Base-by-base conservation (phyloP, 2,113 vertebrate genomes). In the Cheirogaleus medius region DNA sequence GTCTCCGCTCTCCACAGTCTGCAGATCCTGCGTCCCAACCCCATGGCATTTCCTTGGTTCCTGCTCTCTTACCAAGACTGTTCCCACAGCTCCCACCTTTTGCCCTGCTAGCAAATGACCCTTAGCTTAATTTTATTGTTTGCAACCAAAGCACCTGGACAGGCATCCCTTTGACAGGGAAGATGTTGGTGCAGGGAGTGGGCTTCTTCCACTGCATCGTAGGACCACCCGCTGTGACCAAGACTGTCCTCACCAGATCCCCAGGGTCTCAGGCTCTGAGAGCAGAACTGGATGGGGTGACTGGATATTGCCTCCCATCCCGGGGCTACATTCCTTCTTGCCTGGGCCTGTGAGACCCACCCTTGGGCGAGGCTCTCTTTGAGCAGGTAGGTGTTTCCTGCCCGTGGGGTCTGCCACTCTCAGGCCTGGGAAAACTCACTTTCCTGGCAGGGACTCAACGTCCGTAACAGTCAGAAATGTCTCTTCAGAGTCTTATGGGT, bases 361-460 rank as follows among this genome's bases (percentile, higher is more conserved):
- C 90, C 73, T 25, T 29, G 49, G 37, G 56, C 69, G 54, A 88
- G 68, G 92, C 3, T 78, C 27, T 64, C 18, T 77, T 11, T n/a
- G 68, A 34, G 54, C 27, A 23, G 32, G 11, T 11, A 90, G 63
- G 44, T 23, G 23, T 58, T 84, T 91, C 82, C 82, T 68, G 85
- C 86, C 86, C 49, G 63, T 17, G 54, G 71, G 77, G 52, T 25
- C 49, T 87, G 56, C 27, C 15, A n/a, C 77, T 94, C n/a, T 81
- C n/a, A n/a, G 47, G n/a, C 78, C 73, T 92, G 94, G 91, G 95
- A 95, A 97, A 97, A 89, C 20, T 86, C 18, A 17, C 77, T 58
- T 84, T 93, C 74, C 56, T 94, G 94, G 85, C 85, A 58, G 74
- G 39, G 49, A 42, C 64, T 64, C 32, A 37, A 64, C n/a, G 49